Evolutionary conservation across 2,113 vertebrate genomes (phyloP), one percentile per base, ranked within the genome.

Genomic region (Kryptolebias marmoratus): DNA sequence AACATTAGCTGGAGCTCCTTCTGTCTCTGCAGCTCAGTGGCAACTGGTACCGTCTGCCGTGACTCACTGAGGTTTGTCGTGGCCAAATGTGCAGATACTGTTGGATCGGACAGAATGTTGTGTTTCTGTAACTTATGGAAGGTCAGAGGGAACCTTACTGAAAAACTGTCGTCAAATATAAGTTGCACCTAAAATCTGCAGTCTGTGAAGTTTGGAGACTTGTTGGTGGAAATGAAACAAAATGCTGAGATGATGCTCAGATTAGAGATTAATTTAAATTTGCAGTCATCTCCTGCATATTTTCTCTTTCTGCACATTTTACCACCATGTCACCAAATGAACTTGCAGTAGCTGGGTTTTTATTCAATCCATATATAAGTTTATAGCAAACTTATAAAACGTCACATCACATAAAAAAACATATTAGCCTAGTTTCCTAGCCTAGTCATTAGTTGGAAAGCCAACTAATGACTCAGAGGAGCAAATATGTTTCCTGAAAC

Each of bases 41-140:
- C 87, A 85, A 90, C 82, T 89, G 76, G 65, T 88, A 64, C 82
- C 77, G 77, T 89, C 86, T 89, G 88, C 77, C 89, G 76, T 86
- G 91, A 89, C 81, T 89, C 85, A 80, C 61, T 75, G 71, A 84
- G 73, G 70, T 80, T 85, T 75, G 75, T 80, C 64, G 28, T 27
- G 76, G 76, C 85, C 90, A 89, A 87, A 85, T 75, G 77, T 75
- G 60, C 52, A 79, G 77, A 67, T 27, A 39, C 62, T 65, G 68
- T 42, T 65, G 61, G 50, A 50, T 45, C 56, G 68, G 54, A 15
- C 31, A 8, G 22, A 6, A 67, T 32, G 64, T 47, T 45, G 30
- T 54, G 30, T 47, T 48, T 57, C 27, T 27, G 42, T 4, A 54
- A 45, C n/a, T 0, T 11, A 8, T 22, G 62, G 9, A 32, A 57